phyloP scores from a whole-genome alignment of 2,113 vertebrate species.

The Brevimyrus niger region DNA sequence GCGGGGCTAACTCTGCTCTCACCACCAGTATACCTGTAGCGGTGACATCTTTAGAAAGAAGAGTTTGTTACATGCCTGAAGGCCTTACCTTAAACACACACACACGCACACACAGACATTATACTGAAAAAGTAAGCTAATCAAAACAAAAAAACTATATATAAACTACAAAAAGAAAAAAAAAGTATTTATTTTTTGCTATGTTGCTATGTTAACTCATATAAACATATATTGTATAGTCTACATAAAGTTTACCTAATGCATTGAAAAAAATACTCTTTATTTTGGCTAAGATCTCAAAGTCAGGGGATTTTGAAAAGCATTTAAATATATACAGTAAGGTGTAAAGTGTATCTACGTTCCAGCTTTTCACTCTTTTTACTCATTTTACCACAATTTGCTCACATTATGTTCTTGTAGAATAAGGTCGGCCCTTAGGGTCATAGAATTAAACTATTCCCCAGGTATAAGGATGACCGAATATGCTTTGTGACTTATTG shows the following conservation, averaged over 20 bases:
- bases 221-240: slow-evolving; percentile 65
- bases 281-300: slow-evolving; percentile 70
- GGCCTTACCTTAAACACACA: slow-evolving; percentile 67
- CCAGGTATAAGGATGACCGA: neutral
- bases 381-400: slow-evolving; percentile 38
- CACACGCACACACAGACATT: slow-evolving; percentile 47
- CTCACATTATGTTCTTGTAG: slow-evolving; percentile 14
- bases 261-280: slow-evolving; percentile 54
- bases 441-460: slow-evolving; percentile 4
- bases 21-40: neutral
- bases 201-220: slow-evolving; percentile 64
- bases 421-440: neutral
- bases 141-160: slow-evolving; percentile 65
- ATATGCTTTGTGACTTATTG: neutral
- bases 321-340: slow-evolving; percentile 55
- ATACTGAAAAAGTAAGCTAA: slow-evolving; percentile 71
- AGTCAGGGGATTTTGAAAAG: slow-evolving; percentile 60
- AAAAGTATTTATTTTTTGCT: slow-evolving; percentile 86
- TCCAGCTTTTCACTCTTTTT: slow-evolving; percentile 46
- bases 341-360: slow-evolving; percentile 62
- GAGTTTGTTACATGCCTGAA: slow-evolving; percentile 45
- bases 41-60: neutral
- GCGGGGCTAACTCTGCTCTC: neutral
- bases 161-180: slow-evolving; percentile 67
- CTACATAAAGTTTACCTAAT: slow-evolving; percentile 52